Evolutionary conservation across 2,888 invertebrate species (phyloP), one percentile per base, ranked within the genome.

Genomic region (Thymelicus sylvestris): DNA sequence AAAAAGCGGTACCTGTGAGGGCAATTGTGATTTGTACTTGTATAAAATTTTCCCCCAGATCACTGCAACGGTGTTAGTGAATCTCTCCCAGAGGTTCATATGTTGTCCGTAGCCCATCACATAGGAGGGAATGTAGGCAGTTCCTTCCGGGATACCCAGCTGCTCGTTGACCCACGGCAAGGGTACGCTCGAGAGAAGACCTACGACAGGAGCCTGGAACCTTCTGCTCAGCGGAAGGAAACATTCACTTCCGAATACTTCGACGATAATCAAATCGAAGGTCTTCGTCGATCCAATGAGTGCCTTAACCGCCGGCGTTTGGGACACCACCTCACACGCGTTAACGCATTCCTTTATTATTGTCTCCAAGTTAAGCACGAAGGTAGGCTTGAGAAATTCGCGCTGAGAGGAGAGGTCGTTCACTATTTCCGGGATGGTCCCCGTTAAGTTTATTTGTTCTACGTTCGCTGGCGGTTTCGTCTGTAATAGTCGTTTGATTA

Each of bases 211-310:
- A 1, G 94, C 92, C 66, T 92, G 87, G 68, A 95, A 94, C 75
- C 90, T 86, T 74, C 90, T 86, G 0, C 94, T 95, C 19, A 95
- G 89, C 0, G 95, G 95, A 38, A 95, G 86, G 71, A 95, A 94
- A 74, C 95, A 95, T 76, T 95, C 95, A 19, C 94, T 92, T 7
- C 94, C 94, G 74, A 95, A 95, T 6, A 95, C 90, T 83, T 93
- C 93, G 1, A 93, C 88, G 65, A 94, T 91, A 6, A 94, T 83
- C 75, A 94, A 75, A 71, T 94, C 94, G 74, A 87, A 94, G 0
- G 79, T 80, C 19, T 83, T 80, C 7, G 89, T 81, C 1, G 92
- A 89, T 75, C 91, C 89, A 0, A 93, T 80, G 12, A 94, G 78
- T 0, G 86, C 84, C 73, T 83, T 86, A 0, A 94, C 86, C 31